phyloP scores from a whole-genome alignment of 2,797 vertebrate species.

The Myripristis murdjan region DNA sequence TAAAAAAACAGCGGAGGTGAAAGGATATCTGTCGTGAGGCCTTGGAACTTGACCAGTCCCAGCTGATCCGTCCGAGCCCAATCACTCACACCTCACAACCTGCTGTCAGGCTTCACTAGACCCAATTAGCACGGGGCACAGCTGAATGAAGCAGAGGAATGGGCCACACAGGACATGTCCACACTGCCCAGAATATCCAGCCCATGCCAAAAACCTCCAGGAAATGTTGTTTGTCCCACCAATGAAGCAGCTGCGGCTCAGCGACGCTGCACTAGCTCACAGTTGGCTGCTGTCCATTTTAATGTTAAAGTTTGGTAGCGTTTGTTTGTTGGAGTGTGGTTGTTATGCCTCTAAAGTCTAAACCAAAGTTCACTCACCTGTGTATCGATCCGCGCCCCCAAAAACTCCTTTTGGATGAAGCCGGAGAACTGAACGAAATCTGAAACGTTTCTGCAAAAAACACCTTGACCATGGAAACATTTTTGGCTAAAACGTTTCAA shows the following conservation, averaged over 20 bases:
- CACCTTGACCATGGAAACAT: conserved; percentile 89
- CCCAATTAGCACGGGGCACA: conserved; percentile 21
- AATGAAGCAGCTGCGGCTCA: conserved; percentile 42
- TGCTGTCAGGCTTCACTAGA: conserved; percentile 5
- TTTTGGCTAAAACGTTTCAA: conserved; percentile 92
- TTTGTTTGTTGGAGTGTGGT: conserved; percentile 18
- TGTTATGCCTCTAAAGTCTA: neutral
- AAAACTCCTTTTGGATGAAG: conserved; percentile 70
- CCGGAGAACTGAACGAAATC: conserved; percentile 88
- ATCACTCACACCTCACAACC: neutral
- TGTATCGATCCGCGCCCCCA: conserved; percentile 24
- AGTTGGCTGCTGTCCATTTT: conserved; percentile 42
- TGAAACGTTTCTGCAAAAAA: conserved; percentile 94
- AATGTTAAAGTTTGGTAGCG: conserved; percentile 26
- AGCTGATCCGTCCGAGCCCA: neutral
- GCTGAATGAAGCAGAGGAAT: conserved; percentile 7
- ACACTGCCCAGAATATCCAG: conserved; percentile 20
- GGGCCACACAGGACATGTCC: neutral
- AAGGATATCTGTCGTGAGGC: conserved; percentile 1
- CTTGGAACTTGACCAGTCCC: neutral
- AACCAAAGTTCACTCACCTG: conserved; percentile 81
- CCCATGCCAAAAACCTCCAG: conserved; percentile 27
- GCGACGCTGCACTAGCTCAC: conserved; percentile 33
- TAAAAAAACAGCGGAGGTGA: neutral
- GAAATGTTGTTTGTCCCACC: conserved; percentile 54